Conservation (phyloP, 2,113 vertebrate species). For the Recurvirostra avosetta region DNA sequence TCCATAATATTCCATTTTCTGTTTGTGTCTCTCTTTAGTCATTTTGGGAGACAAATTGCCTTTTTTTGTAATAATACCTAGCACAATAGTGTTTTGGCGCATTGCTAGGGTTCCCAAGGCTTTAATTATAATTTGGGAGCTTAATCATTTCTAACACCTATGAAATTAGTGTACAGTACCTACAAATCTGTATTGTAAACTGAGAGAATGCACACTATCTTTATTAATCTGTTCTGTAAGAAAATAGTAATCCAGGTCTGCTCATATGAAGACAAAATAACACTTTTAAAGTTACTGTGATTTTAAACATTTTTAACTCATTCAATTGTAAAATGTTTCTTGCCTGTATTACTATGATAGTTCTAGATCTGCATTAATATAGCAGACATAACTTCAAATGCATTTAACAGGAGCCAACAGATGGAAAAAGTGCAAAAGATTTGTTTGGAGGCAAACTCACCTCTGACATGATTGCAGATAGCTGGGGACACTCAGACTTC, state of each 20-base stretch:
- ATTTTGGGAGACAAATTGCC: neutral
- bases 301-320: neutral
- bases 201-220: neutral
- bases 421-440: conserved; percentile 82
- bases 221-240: neutral
- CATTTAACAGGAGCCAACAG: conserved; percentile 71
- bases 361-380: neutral
- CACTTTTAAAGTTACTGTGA: neutral
- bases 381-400: neutral
- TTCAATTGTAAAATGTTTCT: neutral
- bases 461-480: conserved; percentile 82
- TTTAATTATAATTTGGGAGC: neutral
- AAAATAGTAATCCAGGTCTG: neutral
- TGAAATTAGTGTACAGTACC: neutral
- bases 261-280: neutral
- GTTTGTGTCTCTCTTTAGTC: neutral
- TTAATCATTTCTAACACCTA: neutral
- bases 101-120: neutral
- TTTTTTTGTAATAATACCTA: neutral
- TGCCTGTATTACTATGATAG: neutral
- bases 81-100: neutral
- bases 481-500: conserved; percentile 81
- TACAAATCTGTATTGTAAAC: neutral
- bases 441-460: conserved; percentile 83
- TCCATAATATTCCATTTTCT: neutral